A percentile compares a stretch with the other conserved stretches of the same genome.
phyloP scores from a whole-genome alignment of 2,113 vertebrate species.

The Dascyllus trimaculatus region DNA sequence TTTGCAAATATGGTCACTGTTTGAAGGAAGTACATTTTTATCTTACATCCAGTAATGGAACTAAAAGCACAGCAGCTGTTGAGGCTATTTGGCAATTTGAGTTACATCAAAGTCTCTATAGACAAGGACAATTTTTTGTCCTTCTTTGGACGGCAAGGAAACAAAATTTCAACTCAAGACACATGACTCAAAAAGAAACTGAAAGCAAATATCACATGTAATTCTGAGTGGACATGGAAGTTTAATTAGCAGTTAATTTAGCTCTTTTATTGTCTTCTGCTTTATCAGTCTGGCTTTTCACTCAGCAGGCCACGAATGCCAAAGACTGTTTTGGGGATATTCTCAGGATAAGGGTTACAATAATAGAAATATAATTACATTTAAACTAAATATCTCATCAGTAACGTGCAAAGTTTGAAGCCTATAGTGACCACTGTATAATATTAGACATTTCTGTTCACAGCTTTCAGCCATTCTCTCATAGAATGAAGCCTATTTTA shows the following conservation, averaged over 20 bases:
- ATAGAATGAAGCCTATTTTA: too few species aligned
- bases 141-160: neutral
- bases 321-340: slow-evolving; percentile 4
- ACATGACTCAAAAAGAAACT: neutral
- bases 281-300: neutral
- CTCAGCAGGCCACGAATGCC: slow-evolving; percentile 11
- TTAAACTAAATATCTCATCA: neutral
- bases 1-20: slow-evolving; percentile 38
- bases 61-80: slow-evolving; percentile 59
- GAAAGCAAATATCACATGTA: neutral
- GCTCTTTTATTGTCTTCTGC: neutral
- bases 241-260: slow-evolving; percentile 21
- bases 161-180: neutral
- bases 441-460: too few species aligned
- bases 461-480: too few species aligned
- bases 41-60: slow-evolving; percentile 63
- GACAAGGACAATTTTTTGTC: slow-evolving; percentile 39
- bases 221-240: slow-evolving; percentile 1
- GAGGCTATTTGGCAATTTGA: slow-evolving; percentile 70
- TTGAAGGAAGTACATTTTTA: slow-evolving; percentile 50
- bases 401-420: neutral
- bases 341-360: neutral
- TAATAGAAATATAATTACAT: slow-evolving; percentile 34
- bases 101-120: slow-evolving; percentile 55
- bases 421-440: too few species aligned